Conservation (phyloP, 2,113 vertebrate species). For the Malurus cyaneus region DNA sequence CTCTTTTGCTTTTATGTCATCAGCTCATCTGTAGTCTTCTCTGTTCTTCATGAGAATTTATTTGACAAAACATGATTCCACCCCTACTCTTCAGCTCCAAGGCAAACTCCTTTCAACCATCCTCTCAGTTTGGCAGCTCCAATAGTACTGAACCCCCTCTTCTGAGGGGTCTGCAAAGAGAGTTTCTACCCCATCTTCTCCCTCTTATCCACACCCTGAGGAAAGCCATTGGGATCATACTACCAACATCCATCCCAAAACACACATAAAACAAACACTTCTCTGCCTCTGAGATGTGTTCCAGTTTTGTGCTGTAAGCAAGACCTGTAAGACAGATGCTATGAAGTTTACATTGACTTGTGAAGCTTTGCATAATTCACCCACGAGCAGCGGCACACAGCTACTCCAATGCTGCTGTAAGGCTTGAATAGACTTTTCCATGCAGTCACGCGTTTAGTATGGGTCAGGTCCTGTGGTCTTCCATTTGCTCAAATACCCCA, state of each 20-base stretch:
- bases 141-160: neutral
- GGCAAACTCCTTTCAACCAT: neutral
- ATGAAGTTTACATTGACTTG: neutral
- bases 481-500: slow-evolving; percentile 25
- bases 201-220: neutral
- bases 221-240: neutral
- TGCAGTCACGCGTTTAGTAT: neutral
- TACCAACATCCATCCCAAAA: neutral
- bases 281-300: neutral
- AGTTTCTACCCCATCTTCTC: neutral
- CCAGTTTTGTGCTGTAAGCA: neutral
- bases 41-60: neutral
- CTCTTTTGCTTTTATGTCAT: neutral
- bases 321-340: neutral
- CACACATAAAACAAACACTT: neutral
- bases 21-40: neutral
- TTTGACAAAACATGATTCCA: neutral
- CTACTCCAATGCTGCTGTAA: neutral
- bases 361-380: neutral
- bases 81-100: neutral
- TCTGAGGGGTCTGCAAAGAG: neutral
- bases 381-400: neutral
- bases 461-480: slow-evolving; percentile 22
- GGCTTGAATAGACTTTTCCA: slow-evolving; percentile 22
- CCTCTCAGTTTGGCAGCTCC: neutral